Evolutionary conservation across 2,888 invertebrate species (phyloP), one percentile per base, ranked within the genome.

Genomic region (Sinohyriopsis cumingii): DNA sequence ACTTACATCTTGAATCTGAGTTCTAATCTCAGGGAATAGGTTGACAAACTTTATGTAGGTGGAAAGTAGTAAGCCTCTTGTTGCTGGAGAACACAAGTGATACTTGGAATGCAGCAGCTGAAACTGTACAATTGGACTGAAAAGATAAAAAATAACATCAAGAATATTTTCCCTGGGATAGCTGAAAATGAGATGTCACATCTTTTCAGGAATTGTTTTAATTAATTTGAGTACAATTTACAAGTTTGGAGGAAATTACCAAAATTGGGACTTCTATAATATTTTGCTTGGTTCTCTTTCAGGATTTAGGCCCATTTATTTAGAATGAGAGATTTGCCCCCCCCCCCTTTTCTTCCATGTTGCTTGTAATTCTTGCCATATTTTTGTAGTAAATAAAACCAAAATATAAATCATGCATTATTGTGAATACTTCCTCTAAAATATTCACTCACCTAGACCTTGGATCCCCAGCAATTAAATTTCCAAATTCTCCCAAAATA

Each of bases 21-120:
- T 93, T 91, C 98, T 96, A 87, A 99, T 99, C 92, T 99, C 99
- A 65, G 99, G 98, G 91, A 99, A 99, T 66, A 99, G 93, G 92
- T 99, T 99, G 77, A 99, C 95, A 91, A 99, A 99, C 92, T 99
- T 99, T 84, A 99, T 97, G 90, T 99, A 99, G 12, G 99, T 99
- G 53, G 99, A 98, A 68, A 99, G 93, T 63, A 99, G 91, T 33
- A 99, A 93, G 78, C 99, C 99, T 85, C 99, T 93, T 6, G 99
- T 99, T 92, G 96, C 95, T 71, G 98, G 95, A 75, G 97, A 97
- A 91, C 99, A 99, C 76, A 99, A 92, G 91, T 99, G 99, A 92
- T 98, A 99, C 84, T 99, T 99, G 87, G 98, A 98, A 93, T 99
- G 99, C 79, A 99, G 93, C 73, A 99, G 92, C 90, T 98, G 97